phyloP scores from a whole-genome alignment of 2,797 vertebrate genomes.

The Ctenosaura bakeri region DNA sequence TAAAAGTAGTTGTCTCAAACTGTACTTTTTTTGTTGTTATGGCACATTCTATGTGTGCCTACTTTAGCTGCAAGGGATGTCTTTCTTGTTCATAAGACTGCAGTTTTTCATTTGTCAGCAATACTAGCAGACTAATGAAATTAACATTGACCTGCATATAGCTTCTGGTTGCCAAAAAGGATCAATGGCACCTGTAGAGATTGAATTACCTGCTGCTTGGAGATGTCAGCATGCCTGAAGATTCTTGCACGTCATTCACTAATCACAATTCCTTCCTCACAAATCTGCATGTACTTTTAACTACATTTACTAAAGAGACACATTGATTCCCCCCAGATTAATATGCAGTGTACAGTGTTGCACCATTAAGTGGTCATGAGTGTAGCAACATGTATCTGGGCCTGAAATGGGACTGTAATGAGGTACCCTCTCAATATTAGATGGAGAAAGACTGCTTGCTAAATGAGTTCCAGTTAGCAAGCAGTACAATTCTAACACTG shows the following conservation, averaged over 20 bases:
- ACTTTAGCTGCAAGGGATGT: background rate
- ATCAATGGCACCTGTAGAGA: slow-evolving; percentile 31
- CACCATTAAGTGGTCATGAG: background rate
- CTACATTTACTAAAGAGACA: background rate
- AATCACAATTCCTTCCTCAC: slow-evolving; percentile 14
- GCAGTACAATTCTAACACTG: too few species aligned
- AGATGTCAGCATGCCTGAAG: slow-evolving; percentile 29
- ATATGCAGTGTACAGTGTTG: background rate
- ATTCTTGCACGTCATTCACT: slow-evolving; percentile 4
- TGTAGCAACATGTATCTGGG: background rate
- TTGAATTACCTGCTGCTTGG: slow-evolving; percentile 44
- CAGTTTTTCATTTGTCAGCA: slow-evolving; percentile 34
- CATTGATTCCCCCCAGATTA: background rate
- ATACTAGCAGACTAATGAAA: slow-evolving; percentile 26
- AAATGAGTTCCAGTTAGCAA: too few species aligned
- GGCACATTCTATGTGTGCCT: background rate
- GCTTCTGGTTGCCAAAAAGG: slow-evolving; percentile 18
- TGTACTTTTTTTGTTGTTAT: too few species aligned
- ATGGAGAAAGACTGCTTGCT: background rate
- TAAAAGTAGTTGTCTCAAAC: too few species aligned
- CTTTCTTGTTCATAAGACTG: background rate
- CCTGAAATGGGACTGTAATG: background rate
- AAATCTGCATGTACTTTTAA: slow-evolving; percentile 28
- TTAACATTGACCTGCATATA: slow-evolving; percentile 34
- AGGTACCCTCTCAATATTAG: background rate